Conservation (phyloP, 2,888 invertebrate species). For the Drosophila rubida region DNA sequence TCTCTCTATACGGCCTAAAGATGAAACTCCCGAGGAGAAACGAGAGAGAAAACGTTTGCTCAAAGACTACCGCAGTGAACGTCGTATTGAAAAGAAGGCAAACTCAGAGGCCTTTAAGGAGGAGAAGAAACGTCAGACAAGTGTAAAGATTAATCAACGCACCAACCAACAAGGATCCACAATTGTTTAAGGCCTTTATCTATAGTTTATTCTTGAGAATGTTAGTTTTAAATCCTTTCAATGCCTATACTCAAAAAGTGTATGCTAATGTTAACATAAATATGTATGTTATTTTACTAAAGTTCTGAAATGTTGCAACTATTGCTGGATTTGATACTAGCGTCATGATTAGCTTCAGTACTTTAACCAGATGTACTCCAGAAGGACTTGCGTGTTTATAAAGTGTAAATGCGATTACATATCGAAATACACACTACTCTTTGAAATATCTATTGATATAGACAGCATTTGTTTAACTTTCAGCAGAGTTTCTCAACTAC, state of each 20-base stretch:
- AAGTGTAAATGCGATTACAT: background rate
- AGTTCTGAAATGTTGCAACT: background rate
- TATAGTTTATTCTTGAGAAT: slow-evolving; percentile 20
- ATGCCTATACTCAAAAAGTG: slow-evolving; percentile 3
- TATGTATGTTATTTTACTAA: slow-evolving; percentile 11
- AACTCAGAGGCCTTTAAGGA: slow-evolving; percentile 93
- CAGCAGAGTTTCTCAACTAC: background rate
- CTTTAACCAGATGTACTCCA: background rate
- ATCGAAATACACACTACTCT: background rate
- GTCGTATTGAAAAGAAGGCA: slow-evolving; percentile 92
- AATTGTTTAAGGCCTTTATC: slow-evolving; percentile 84
- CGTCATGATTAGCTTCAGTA: background rate
- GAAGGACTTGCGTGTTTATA: background rate
- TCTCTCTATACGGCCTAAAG: slow-evolving; percentile 89
- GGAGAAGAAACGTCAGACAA: slow-evolving; percentile 92
- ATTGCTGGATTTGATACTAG: background rate
- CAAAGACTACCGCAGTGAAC: slow-evolving; percentile 91
- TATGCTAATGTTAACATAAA: slow-evolving; percentile 25
- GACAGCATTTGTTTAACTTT: background rate
- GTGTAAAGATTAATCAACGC: slow-evolving; percentile 91
- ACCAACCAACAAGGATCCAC: slow-evolving; percentile 90
- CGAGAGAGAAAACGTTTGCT: slow-evolving; percentile 91
- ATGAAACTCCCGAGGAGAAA: slow-evolving; percentile 92
- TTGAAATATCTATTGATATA: background rate
- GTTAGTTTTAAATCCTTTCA: slow-evolving; percentile 29